Percentiles rank a stretch among this genome's conserved stretches.
Conservation (phyloP, 2,797 vertebrate genomes). For the Molossus alvarezi region DNA sequence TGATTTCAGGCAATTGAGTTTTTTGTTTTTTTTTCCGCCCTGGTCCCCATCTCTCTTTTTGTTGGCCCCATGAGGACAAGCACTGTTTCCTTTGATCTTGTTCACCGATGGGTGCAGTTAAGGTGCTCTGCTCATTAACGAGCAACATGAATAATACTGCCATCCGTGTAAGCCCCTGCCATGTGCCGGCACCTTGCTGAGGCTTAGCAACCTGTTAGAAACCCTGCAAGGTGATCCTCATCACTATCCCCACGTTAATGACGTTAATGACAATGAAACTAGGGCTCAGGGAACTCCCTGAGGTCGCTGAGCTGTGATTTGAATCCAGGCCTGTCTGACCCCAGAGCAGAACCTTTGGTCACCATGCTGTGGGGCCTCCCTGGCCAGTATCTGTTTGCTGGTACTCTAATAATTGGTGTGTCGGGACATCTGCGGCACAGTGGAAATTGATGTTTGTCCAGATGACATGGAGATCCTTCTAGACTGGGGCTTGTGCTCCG, state of each 20-base stretch:
- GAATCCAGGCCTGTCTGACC: not conserved
- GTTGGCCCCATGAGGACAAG: not conserved
- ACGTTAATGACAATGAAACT: accelerated
- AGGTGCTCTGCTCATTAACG: not conserved
- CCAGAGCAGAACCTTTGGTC: not conserved
- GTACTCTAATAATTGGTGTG: conserved; percentile 80
- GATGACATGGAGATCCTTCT: conserved; percentile 69
- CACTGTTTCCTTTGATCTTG: not conserved
- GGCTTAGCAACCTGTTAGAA: not conserved
- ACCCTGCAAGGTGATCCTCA: not conserved
- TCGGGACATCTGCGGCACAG: conserved; percentile 79
- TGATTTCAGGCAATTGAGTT: not conserved
- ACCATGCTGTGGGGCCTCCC: conserved; percentile 40
- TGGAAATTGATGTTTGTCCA: conserved; percentile 76
- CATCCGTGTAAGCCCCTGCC: accelerated
- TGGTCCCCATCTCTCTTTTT: not conserved
- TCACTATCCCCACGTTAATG: not conserved
- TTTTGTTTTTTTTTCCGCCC: too few species aligned
- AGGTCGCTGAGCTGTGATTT: not conserved
- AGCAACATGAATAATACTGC: not conserved
- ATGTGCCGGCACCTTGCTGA: accelerated
- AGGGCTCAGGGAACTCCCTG: not conserved
- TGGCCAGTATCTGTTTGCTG: conserved; percentile 51
- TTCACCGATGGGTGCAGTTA: not conserved
- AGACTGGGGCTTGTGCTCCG: not conserved